Evolutionary conservation across 2,888 invertebrate species (phyloP), one percentile per base, ranked within the genome.

Genomic region (Lasioglossum malachurum): DNA sequence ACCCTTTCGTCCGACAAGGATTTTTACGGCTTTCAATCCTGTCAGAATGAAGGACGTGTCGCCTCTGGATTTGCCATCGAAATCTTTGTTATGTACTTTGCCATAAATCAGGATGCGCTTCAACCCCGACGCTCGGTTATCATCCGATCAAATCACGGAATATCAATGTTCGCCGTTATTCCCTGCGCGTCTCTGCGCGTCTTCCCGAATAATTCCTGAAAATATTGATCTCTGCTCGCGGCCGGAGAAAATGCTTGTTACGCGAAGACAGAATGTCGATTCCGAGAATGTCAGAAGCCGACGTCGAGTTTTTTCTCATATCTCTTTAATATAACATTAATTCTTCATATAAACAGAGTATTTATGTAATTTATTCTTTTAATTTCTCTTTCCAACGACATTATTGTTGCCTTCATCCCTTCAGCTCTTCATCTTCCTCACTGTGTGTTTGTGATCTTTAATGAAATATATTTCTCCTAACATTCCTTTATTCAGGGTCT

Each of bases 1-100:
- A 93, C 93, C 93, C 93, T 93, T 93, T 93, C 92, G 92, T 91
- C 90, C 91, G 88, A 91, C 92, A 91, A 91, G 92, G 92, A 91
- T 91, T 93, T 93, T 93, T 93, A 93, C 93, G 92, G 93, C 93
- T 93, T 93, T 93, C 93, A 91, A 93, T 93, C 93, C 93, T 89
- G 91, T 90, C 90, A 90, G 89, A 85, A 90, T 90, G 89, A 90
- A 90, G 89, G 89, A 90, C 89, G 89, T 90, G 89, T 90, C 89
- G 89, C 89, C 89, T 90, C 88, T 89, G 89, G 89, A 90, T 89
- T 90, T 89, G 89, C 89, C 89, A 90, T 90, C 89, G 88, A 89
- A 89, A 89, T 90, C 89, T 90, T 90, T 90, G 88, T 90, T 89
- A 88, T 89, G 88, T 82, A 88, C 89, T 86, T 90, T 89, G 88